A percentile compares a stretch with the other conserved stretches of the same genome.
These are phyloP conservation scores for Macropodus opercularis DNA, from an alignment of 2,797 vertebrate species.

Conservation along the genomic window DNA sequence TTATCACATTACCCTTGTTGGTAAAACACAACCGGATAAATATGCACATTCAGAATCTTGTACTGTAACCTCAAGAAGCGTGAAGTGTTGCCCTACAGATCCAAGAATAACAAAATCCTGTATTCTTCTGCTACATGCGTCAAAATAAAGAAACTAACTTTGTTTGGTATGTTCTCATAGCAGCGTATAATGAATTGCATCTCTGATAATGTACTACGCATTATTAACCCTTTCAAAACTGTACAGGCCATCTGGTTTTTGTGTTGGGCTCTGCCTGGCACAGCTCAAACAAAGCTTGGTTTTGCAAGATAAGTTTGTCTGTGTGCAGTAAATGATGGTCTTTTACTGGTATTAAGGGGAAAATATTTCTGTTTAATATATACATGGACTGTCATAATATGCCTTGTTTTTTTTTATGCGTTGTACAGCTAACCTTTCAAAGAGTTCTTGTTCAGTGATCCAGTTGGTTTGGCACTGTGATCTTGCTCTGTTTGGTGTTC, in stretches of 20 bases:
- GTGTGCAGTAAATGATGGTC: not conserved
- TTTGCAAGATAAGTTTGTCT: not conserved
- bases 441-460: no score
- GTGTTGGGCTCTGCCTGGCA: slow-evolving; percentile 5
- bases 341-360: not conserved
- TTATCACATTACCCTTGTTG: no score
- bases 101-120: no score
- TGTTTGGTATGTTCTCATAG: no score
- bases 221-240: not conserved
- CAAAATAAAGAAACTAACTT: no score
- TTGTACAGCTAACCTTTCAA: not conserved
- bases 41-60: no score
- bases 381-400: no score
- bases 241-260: not conserved
- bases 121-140: no score
- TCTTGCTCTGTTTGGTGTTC: slow-evolving; percentile 52
- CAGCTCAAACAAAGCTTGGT: slow-evolving; percentile 1
- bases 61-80: no score
- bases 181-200: not conserved
- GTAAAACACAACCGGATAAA: no score
- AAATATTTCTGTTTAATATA: no score
- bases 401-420: not conserved
- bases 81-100: no score
- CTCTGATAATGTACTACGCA: not conserved
- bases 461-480: slow-evolving; percentile 4